Base-by-base conservation (phyloP, 2,888 invertebrate species). In the Stratiomys singularior region DNA sequence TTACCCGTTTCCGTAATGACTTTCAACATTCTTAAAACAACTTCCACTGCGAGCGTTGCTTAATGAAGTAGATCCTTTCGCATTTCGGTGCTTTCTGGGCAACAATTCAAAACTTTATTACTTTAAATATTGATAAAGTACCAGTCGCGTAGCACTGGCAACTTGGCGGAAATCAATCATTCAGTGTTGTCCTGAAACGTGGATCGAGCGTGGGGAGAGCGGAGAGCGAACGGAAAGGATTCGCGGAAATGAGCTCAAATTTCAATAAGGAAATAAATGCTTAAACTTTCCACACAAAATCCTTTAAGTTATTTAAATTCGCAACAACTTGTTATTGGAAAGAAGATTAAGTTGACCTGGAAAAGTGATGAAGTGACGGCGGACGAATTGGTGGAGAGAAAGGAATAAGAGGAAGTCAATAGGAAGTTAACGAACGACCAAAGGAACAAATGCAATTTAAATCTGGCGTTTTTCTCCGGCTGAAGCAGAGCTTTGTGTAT, bases 281-380 rank as follows among this genome's bases (percentile, higher is more conserved):
- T 72, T 72, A 71, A 37, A 77, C 60, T 77, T 77, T 74, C 72
- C 23, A 72, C 66, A 67, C 78, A 78, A 76, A 78, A 76, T 66
- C 58, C 58, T 60, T 60, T 60, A 25, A 60, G 58, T 60, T 60
- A 23, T 23, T 25, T 9, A 60, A 60, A 60, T 60, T 60, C 21
- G 2, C 58, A 60, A 60, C 58, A 60, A 25, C 58, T 52, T n/a
- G 52, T 18, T n/a, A 60, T 25, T 60, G 9, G 52, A 60, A 60
- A 60, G 25, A 23, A 25, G 58, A 60, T 25, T 60, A 23, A 52
- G 52, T 52, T 52, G 52, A 52, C 52, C 52, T 52, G 52, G 37
- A 52, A 52, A 18, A 52, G 15, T 52, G 18, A 52, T n/a, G 52
- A 52, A 52, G 52, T 18, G 18, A 9, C 9, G 37, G 37, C 37